phyloP scores from a whole-genome alignment of 2,888 invertebrate genomes.

The Drosophila multiciliata region DNA sequence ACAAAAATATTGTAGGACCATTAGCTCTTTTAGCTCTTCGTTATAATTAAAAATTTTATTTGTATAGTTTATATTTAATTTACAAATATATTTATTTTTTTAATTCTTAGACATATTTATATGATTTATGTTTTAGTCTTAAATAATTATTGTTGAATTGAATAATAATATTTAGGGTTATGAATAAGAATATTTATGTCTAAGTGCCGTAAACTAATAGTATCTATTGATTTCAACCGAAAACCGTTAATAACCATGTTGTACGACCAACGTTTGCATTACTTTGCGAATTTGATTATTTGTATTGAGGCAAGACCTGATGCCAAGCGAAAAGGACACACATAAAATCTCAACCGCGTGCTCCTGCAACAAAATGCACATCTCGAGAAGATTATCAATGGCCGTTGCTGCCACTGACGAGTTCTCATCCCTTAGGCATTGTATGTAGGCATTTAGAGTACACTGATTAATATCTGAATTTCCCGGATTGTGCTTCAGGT shows the following conservation, averaged over 20 bases:
- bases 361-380: conserved; percentile 93
- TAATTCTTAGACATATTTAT: not conserved
- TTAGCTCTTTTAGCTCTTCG: not conserved
- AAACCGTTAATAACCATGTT: conserved; percentile 89
- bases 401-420: conserved; percentile 92
- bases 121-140: not conserved
- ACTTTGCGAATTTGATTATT: conserved; percentile 91
- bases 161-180: not conserved
- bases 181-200: not conserved
- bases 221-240: not conserved
- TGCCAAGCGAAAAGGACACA: conserved; percentile 93
- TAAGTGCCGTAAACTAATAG: not conserved
- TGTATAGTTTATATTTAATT: not conserved
- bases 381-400: conserved; percentile 93
- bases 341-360: conserved; percentile 91
- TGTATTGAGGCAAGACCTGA: conserved; percentile 91
- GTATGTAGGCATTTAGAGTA: conserved; percentile 91
- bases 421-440: conserved; percentile 92
- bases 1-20: not conserved
- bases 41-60: not conserved
- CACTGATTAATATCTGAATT: conserved; percentile 86
- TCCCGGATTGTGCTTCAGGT: conserved; percentile 89
- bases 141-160: not conserved
- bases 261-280: conserved; percentile 92
- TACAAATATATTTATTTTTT: not conserved